Evolutionary conservation across 2,797 vertebrate genomes (phyloP).

Genomic region (Sebastes umbrosus): DNA sequence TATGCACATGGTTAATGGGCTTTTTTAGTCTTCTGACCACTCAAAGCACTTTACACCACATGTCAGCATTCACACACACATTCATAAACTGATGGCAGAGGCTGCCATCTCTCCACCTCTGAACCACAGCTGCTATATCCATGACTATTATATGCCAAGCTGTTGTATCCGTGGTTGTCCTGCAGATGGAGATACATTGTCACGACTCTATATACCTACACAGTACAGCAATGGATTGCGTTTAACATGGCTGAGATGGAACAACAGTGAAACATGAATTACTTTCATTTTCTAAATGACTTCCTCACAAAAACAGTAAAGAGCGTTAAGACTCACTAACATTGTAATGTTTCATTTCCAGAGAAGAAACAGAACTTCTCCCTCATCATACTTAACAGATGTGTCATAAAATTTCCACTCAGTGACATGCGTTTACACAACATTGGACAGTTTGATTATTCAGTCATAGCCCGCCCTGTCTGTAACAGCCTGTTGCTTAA

Average conservation of each 20-base stretch:
- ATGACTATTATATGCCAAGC: not conserved
- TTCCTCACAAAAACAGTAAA: not conserved
- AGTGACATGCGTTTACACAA: not conserved
- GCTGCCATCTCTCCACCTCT: no score
- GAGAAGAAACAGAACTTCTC: not conserved
- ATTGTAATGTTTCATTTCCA: not conserved
- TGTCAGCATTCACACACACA: no score
- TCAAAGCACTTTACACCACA: no score
- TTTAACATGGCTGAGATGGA: not conserved
- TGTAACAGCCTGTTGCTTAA: not conserved
- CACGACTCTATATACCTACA: not conserved
- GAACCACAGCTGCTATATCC: no score
- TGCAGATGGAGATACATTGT: conserved; percentile 10
- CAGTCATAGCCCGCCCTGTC: not conserved
- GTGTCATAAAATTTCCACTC: not conserved
- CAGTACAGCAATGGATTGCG: not conserved
- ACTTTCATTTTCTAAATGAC: not conserved
- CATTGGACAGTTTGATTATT: conserved; percentile 1
- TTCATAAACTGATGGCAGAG: no score
- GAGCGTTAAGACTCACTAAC: not conserved
- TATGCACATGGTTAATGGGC: no score
- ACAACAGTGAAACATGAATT: not conserved
- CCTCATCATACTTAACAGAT: not conserved
- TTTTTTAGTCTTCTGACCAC: no score
- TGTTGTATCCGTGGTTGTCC: not conserved